Base-by-base conservation (phyloP, 1,140 invertebrate species). In the Dermatophagoides farinae region DNA sequence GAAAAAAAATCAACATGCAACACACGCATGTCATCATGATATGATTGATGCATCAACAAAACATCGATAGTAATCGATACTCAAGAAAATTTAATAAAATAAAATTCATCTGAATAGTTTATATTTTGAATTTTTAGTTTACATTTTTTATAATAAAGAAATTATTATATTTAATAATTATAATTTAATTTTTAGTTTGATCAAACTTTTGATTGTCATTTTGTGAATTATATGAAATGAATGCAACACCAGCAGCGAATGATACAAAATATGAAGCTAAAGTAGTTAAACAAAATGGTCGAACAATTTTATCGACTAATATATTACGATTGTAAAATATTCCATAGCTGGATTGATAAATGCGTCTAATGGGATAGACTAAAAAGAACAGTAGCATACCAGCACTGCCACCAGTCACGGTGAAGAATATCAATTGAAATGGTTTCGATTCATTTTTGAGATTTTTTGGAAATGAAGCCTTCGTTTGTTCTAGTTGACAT, bases 341-440 rank as follows among this genome's bases (percentile, higher is more conserved):
- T 31, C 39, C 38, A 6, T 1, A 11, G 2, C 53, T 6, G 25
- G 14, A 14, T 20, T 55, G 14, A 31, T 23, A 23, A 5, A 25
- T 38, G n/a, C 12, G n/a, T 40, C 38, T 16, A 5, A 55, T 22
- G 22, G 12, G 20, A 23, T 50, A 20, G 20, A 10, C 6, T 50
- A 50, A 2, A 50, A 20, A 20, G 11, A 20, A 50, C 6, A 23
- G 5, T 25, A 50, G 11, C 53, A 52, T 59, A 22, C 50, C 49
- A 59, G 12, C 12, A 12, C 4, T 57, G 4, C 57, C 14, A n/a
- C 53, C 53, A 44, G 14, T 25, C 6, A 23, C n/a, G 31, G 25
- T 55, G 14, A 55, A 25, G 23, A 38, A 55, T 12, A 55, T 44
- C 38, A 55, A 39, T 44, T 55, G 53, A 55, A 55, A 55, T 55